Evolutionary conservation across 2,797 vertebrate species (phyloP), one percentile per base, ranked within the genome.

Genomic region (Sebastes oblongus): DNA sequence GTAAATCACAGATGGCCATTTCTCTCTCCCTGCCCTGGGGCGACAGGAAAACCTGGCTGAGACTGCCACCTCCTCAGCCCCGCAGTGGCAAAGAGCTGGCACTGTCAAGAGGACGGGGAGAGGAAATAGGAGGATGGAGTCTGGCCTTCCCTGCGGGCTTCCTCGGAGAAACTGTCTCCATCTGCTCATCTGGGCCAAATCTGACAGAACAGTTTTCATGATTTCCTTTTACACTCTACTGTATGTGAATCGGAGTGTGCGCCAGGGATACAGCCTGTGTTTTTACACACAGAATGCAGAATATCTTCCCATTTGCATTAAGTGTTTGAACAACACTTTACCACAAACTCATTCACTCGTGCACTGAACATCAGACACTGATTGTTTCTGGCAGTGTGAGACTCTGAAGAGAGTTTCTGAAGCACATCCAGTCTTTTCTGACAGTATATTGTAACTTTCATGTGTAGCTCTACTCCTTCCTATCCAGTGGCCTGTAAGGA

Each of bases 101-200:
- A 85, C 64, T 46, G 85, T 81, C 80, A 83, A 68, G 83, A 82
- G 68, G 77, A 84, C 27, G 12, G 62, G 71, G 71, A 77, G 75
- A n/a, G 73, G 42, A 75, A 68, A 46, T 80, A 84, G 56, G 66
- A 70, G 60, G 60, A 70, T 65, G 4, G 79, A 77, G 85, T 78
- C 65, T 85, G 80, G 82, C 88, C 83, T 81, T 86, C 87, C 84
- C 84, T 72, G 84, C 58, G 77, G 91, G 85, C 73, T 50, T 89
- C 77, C 84, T 79, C 77, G 4, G 62, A 88, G 86, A 84, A 90
- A 85, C 73, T 4, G 27, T 82, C 86, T 89, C 92, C 91, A 92
- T 94, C 93, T 94, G 91, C 87, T 89, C 80, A 91, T 92, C 73
- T 90, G 89, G 89, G 87, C 81, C 84, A 80, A 80, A 78, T 75